Evolutionary conservation across 2,888 invertebrate genomes (phyloP), one percentile per base, ranked within the genome.

Genomic region (Apodemia duryi): DNA sequence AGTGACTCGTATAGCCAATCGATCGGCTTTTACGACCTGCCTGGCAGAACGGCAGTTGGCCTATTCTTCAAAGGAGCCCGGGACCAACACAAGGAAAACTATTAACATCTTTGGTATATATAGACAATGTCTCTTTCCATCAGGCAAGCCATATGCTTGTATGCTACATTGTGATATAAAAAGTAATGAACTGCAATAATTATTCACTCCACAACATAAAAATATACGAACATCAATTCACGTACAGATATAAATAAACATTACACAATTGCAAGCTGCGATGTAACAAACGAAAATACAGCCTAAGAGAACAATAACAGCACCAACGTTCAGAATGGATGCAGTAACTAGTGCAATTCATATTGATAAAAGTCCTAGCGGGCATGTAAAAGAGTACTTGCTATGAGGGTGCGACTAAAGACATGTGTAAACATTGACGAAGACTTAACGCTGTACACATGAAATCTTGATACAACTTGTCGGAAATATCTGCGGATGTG

Each of bases 381-480:
- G 64, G 51, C 51, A 64, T 64, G 61, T 64, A 64, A 64, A 64
- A 64, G 51, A 49, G 64, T 38, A 28, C 64, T 46, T 46, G 46
- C 46, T 38, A 38, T 61, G 51, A 64, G 35, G 61, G 61, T 61
- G 64, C 38, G 61, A 61, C 51, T 29, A 43, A 41, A 6, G 43
- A 43, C 21, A 41, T 62, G 28, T 43, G 29, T 11, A 6, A 5
- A 43, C 46, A 29, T 43, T 10, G 43, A 43, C 6, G 41, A 6
- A 43, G 43, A 62, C 43, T 7, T 62, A 11, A 2, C 9, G 5
- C 46, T 5, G 46, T 13, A 46, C 1, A 46, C 1, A 7, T 46
- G 13, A 46, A 13, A 46, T 43, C 11, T 43, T 43, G 41, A 41
- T 7, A 35, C 35, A 35, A 35, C 5, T 6, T 6, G 5, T 35